Evolutionary conservation across 2,113 vertebrate genomes (phyloP), one percentile per base, ranked within the genome.

Genomic region (Eubucco bourcierii): DNA sequence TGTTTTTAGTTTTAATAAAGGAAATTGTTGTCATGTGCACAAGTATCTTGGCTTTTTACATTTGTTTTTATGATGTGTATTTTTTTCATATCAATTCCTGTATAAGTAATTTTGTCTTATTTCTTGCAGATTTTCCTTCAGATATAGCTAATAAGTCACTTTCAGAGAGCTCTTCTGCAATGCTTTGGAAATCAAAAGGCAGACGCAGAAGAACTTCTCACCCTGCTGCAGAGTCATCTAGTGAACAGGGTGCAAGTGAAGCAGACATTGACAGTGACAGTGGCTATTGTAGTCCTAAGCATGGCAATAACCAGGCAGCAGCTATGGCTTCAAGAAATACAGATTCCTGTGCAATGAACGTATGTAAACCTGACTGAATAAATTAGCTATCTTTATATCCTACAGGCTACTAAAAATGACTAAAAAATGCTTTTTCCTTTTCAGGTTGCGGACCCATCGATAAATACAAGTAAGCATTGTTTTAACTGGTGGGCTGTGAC

Each of bases 231-330:
- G 99, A 99, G 61, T 98, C 98, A 44, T 99, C 98, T 33, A 99
- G 98, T 9, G 99, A 99, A 50, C 99, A 98, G 84, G 98, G 99
- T 0, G 98, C 98, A 17, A 99, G 99, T 5, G 99, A 99, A 97
- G 99, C 99, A 0, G 99, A 99, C 87, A 99, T 99, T 31, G 99
- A 99, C 97, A 99, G 99, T 12, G 99, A 99, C 87, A 99, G 99
- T 37, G 99, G 99, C 39, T 99, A 99, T 70, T 99, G 99, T 79
- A 99, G 99, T 87, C 99, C 99, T 52, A 99, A 99, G 87, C 99
- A 99, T 95, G 96, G 97, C 93, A 97, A 97, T 87, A 99, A 98
- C 97, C 99, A 99, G 95, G 97, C 97, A 9, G 78, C 75, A 33
- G 46, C 93, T 15, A 66, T 96, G 53, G 46, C 97, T 63, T 95